Base-by-base conservation (phyloP, 2,888 invertebrate genomes). In the Cephus sareptanus region DNA sequence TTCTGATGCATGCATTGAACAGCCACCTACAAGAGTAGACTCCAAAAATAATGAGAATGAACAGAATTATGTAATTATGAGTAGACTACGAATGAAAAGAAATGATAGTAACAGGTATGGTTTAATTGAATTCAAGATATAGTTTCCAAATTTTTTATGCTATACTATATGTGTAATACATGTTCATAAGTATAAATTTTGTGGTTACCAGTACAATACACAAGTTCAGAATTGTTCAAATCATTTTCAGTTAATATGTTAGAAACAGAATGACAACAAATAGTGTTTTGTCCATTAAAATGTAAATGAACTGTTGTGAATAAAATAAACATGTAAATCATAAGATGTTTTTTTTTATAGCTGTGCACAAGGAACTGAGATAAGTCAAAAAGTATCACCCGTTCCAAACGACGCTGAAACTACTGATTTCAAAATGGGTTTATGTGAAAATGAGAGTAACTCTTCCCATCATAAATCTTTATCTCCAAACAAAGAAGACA, bases 401-500 rank as follows among this genome's bases (percentile, higher is more conserved):
- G 0, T 56, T 56, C 23, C 56, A 56, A n/a, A 31, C 2, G 30
- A 31, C 2, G 1, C 30, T 73, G 11, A 33, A n/a, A 23, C 30
- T 13, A 3, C 13, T 34, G 11, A 35, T 34, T 23, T 40, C 73
- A 31, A 37, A 35, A 31, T 34, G 34, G 69, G 77, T 78, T 12
- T 70, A 69, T 9, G 9, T 6, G 23, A 56, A 56, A 56, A 1
- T 56, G 23, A 2, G 23, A 56, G 9, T 56, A 56, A 56, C 56
- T 23, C 15, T 56, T 23, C 23, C 56, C 9, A 23, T 56, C 56
- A 56, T 2, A 56, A 56, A 9, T 56, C 56, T 23, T 56, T 56
- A 9, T 76, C 40, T 4, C 71, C 79, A 30, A 75, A 79, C 11
- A 83, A 83, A 40, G 84, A 88, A 76, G 88, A 90, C 37, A 91